Base-by-base conservation (phyloP, 2,113 vertebrate species). In the Alectura lathami region DNA sequence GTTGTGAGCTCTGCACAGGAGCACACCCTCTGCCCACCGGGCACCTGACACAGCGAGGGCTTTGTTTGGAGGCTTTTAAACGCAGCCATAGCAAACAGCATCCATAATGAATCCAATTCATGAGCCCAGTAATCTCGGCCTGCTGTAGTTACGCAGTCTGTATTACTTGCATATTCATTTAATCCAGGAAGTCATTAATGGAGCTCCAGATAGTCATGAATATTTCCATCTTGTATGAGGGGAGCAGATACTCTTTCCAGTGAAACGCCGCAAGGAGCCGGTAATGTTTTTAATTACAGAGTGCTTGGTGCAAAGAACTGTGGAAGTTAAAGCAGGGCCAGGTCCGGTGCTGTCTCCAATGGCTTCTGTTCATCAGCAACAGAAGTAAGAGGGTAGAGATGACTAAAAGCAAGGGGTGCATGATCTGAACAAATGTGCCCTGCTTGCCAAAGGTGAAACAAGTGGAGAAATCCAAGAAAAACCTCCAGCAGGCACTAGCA, bases 221-320 rank as follows among this genome's bases (percentile, higher is more conserved):
- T 95, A 83, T 96, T 94, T 74, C 36, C 63, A 23, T 50, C 74
- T 50, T 29, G 3, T 45, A 42, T 43, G 22, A 7, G 4, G 72
- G 56, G 53, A 88, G 75, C 67, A 67, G 93, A 72, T 94, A 20
- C 57, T n/a, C 83, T 91, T 93, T 89, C 96, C 76, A 54, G 8
- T 20, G 45, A 74, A 74, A 82, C 1, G 0, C 36, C 50, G n/a
- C 57, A 42, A 30, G 34, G 86, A 54, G 69, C 68, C 73, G 62
- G 16, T 80, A 95, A 97, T 96, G 97, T 96, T 97, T 97, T 89
- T 97, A 79, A 97, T 97, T 97, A 97, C 16, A 32, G 83, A 70
- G 63, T 3, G 40, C 36, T 64, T 26, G 67, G 32, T 11, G 2
- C 4, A 32, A 48, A 57, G 63, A 64, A 17, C 3, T 75, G 77